Evolutionary conservation across 2,113 vertebrate species (phyloP).

Genomic region (Microcebus griseorufus): DNA sequence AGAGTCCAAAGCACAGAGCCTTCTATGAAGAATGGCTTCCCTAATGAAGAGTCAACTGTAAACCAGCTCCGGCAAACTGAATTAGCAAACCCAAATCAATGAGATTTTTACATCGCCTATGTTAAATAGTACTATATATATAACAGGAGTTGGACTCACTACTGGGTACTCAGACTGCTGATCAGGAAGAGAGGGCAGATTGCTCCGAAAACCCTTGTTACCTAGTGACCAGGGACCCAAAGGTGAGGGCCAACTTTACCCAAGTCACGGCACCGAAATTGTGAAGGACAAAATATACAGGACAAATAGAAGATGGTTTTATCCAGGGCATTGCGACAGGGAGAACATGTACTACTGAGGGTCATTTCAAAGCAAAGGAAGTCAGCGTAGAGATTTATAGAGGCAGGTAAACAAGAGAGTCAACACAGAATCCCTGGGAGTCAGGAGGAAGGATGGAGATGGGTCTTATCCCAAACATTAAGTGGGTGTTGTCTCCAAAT

Average conservation of each 20-base stretch:
- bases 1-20: neutral
- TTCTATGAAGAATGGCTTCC: conserved; percentile 69
- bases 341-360: neutral
- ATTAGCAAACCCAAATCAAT: conserved; percentile 67
- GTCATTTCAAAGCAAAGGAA: neutral
- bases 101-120: conserved; percentile 64
- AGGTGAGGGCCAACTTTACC: neutral
- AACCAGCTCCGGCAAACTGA: conserved; percentile 60
- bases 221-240: neutral
- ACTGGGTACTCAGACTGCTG: neutral
- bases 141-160: neutral
- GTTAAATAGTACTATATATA: conserved; percentile 65
- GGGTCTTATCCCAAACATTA: neutral
- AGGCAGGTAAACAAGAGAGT: neutral
- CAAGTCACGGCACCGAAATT: neutral
- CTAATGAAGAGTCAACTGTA: conserved; percentile 65
- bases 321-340: neutral
- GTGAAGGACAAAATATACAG: neutral
- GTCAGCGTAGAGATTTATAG: neutral
- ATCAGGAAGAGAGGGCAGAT: neutral
- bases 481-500: neutral
- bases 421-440: neutral
- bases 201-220: neutral
- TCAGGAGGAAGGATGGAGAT: neutral
- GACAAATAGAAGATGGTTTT: neutral